These are phyloP conservation scores for Coronaproctus castanopsis DNA, from an alignment of 2,888 invertebrate species.

Conservation along the genomic window DNA sequence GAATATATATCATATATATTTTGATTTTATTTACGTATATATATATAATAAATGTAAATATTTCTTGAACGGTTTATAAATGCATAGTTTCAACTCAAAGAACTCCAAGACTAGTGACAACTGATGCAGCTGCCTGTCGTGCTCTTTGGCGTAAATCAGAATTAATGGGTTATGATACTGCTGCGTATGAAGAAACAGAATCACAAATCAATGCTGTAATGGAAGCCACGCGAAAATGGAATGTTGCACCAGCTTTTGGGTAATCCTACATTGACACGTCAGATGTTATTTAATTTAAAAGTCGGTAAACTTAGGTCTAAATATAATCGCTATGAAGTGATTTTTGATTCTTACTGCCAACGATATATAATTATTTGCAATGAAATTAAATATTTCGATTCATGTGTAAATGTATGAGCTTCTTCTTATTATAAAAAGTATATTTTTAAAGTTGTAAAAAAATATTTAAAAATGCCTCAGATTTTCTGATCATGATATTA, in stretches of 20 bases:
- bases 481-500: too few species aligned
- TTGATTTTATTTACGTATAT: too few species aligned
- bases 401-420: neutral
- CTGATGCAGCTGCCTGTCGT: constrained; percentile 71
- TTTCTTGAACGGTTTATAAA: too few species aligned
- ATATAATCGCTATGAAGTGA: neutral
- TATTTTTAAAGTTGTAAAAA: neutral
- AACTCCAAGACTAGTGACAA: constrained; percentile 73
- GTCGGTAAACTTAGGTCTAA: too few species aligned
- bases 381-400: neutral
- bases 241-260: constrained; percentile 71
- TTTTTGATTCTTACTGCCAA: neutral
- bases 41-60: too few species aligned
- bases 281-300: too few species aligned
- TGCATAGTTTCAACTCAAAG: constrained; percentile 84
- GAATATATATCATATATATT: too few species aligned
- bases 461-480: neutral
- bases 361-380: neutral
- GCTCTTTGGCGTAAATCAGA: constrained; percentile 66
- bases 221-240: constrained; percentile 82
- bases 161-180: constrained; percentile 72
- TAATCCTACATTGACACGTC: too few species aligned
- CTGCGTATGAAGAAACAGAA: constrained; percentile 60
- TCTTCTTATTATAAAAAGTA: neutral
- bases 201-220: constrained; percentile 59